phyloP scores from a whole-genome alignment of 2,113 vertebrate genomes.

The Sigmodon hispidus region DNA sequence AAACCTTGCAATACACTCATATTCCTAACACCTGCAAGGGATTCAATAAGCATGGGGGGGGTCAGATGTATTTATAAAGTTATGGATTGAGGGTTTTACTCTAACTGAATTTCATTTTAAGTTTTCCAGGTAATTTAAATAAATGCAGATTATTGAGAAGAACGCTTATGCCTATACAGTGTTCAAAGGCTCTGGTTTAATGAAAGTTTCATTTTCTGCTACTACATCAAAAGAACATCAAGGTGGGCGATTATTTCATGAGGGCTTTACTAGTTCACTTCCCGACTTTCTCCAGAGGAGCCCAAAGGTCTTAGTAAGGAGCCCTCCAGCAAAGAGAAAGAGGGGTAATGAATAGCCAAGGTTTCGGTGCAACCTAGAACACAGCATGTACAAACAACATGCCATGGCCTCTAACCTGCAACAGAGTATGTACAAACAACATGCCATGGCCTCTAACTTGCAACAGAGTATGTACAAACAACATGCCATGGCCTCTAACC shows the following conservation, averaged over 20 bases:
- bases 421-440: constrained; percentile 60
- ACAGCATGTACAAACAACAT: constrained; percentile 12
- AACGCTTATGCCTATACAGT: not conserved
- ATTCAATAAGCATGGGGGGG: not conserved
- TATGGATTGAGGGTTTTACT: not conserved
- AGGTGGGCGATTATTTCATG: not conserved
- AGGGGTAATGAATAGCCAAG: not conserved
- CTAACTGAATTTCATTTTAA: constrained; percentile 38
- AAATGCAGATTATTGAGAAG: not conserved
- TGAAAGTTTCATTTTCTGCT: not conserved
- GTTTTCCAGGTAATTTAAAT: constrained; percentile 6
- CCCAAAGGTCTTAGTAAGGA: not conserved
- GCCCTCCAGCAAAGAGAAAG: constrained; percentile 2
- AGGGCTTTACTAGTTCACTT: not conserved
- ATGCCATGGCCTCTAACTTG: not conserved
- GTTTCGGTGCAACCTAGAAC: not conserved
- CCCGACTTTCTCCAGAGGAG: not conserved
- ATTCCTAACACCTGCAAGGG: not conserved
- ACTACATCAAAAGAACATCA: not conserved
- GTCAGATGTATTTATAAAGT: not conserved
- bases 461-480: too few relatives aligned
- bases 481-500: not conserved
- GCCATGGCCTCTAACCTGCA: not conserved
- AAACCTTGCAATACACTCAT: not conserved
- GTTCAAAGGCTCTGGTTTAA: not conserved